These are phyloP conservation scores for Margarornis squamiger DNA, from an alignment of 2,797 vertebrate genomes.

Conservation along the genomic window DNA sequence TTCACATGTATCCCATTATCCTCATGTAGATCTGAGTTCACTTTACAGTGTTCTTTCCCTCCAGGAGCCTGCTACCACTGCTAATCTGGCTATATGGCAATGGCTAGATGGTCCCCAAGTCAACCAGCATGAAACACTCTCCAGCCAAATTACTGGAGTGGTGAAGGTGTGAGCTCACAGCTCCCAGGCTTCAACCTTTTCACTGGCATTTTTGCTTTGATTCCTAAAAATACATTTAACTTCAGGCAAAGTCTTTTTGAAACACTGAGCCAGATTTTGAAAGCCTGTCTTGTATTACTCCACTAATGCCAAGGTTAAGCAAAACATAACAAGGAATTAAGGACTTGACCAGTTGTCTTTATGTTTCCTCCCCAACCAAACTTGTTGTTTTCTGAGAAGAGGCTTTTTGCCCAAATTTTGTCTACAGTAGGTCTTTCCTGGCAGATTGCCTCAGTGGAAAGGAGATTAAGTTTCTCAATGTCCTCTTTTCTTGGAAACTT, in stretches of 20 bases:
- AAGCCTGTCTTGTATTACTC: background rate
- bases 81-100: background rate
- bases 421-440: conserved; percentile 22
- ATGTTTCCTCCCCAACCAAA: background rate
- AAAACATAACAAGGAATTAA: background rate
- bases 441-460: background rate
- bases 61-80: background rate
- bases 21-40: background rate
- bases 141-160: background rate
- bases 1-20: background rate
- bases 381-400: background rate
- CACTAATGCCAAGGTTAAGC: background rate
- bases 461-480: background rate
- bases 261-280: background rate
- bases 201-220: background rate
- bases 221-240: background rate
- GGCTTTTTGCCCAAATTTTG: background rate
- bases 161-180: background rate
- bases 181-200: background rate
- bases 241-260: background rate
- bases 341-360: background rate
- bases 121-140: background rate
- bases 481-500: conserved; percentile 10
- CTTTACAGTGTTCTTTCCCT: background rate
- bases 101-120: background rate